Evolutionary conservation across 2,113 vertebrate species (phyloP).

Genomic region (Antechinus stuartii): DNA sequence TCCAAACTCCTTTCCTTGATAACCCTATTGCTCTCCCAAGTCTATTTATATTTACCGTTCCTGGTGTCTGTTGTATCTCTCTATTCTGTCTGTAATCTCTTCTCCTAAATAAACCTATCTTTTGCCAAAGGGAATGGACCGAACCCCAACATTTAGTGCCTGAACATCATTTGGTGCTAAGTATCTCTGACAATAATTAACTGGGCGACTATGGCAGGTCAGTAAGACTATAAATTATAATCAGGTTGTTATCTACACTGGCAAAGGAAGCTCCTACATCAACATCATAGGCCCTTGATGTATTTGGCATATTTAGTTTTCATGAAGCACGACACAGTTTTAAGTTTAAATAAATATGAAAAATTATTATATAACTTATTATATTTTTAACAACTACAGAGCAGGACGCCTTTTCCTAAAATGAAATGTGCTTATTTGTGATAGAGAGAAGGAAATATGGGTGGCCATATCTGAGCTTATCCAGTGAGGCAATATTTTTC

Average conservation of each 20-base stretch:
- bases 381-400: constrained; percentile 49
- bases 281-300: not conserved
- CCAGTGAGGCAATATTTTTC: constrained; percentile 46
- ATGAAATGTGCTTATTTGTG: constrained; percentile 45
- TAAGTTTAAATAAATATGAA: constrained; percentile 59
- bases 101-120: too few relatives aligned
- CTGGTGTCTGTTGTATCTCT: too few relatives aligned
- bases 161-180: too few relatives aligned
- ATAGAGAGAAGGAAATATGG: constrained; percentile 1
- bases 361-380: constrained; percentile 35
- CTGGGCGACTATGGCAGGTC: not conserved
- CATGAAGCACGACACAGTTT: not conserved
- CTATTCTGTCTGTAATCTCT: too few relatives aligned
- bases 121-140: too few relatives aligned
- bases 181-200: not conserved
- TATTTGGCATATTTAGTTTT: constrained; percentile 15
- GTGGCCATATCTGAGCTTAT: constrained; percentile 19
- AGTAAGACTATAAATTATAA: not conserved
- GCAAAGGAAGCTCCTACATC: not conserved
- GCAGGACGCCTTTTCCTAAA: constrained; percentile 29
- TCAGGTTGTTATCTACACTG: not conserved
- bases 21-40: too few relatives aligned
- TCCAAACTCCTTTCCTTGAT: too few relatives aligned
- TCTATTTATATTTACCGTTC: too few relatives aligned
- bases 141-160: too few relatives aligned